Evolutionary conservation across 2,113 vertebrate species (phyloP), one percentile per base, ranked within the genome.

Genomic region (Albula goreensis): DNA sequence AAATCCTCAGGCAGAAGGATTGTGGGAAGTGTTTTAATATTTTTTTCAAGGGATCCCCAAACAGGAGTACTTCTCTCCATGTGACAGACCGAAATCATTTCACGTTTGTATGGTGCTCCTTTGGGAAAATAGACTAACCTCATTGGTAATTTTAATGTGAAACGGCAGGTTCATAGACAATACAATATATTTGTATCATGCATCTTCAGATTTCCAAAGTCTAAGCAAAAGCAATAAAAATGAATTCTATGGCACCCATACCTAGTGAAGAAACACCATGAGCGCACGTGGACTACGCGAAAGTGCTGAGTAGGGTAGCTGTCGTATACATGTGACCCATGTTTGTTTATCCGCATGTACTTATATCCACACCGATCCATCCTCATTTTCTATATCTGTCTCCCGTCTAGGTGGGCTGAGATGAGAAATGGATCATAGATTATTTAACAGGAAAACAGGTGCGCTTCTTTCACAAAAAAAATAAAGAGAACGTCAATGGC

Each of bases 371-470:
- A 50, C 84, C 81, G 88, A 88, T 92, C 89, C 91, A 93, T 95
- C 94, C 92, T 94, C 90, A 90, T 91, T 88, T 91, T 93, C 88
- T 88, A 84, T 81, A 87, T 91, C 86, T 74, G 87, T 90, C 86
- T 90, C 83, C 53, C 91, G 86, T 91, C 87, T 56, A 56, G 79
- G 89, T 86, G 41, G 78, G 25, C 56, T 52, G 78, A 22, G 57
- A 83, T 81, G 87, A 60, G 89, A 93, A 94, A 94, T 94, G 92
- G 92, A 92, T 90, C 88, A 92, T 95, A 90, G 93, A 93, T 95
- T 95, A 96, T 95, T 95, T 91, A 95, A 81, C 85, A 94, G 83
- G 89, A 83, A 91, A 88, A 87, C 91, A 91, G 91, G 92, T 92
- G 88, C 88, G 90, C 91, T 91, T 84, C 93, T 93, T 95, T 95